Evolutionary conservation across 2,113 vertebrate genomes (phyloP).

Genomic region (Colossoma macropomum): DNA sequence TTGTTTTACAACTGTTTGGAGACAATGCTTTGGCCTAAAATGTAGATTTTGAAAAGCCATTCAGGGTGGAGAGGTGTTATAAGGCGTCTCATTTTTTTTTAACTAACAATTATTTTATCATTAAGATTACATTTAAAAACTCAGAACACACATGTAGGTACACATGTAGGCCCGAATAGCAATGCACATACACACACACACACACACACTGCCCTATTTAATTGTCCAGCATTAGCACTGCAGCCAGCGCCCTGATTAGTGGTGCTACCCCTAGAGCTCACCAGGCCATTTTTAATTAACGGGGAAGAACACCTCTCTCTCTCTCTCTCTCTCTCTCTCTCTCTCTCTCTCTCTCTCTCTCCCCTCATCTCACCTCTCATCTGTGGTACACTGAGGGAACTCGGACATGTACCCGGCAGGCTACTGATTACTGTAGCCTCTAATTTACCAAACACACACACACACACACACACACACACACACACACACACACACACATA

Average conservation of each 20-base stretch:
- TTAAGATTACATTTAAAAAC: too few species aligned
- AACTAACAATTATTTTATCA: too few species aligned
- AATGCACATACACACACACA: neutral
- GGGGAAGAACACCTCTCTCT: constrained; percentile 74
- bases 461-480: constrained; percentile 13
- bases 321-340: constrained; percentile 9
- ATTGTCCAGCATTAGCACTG: constrained; percentile 71
- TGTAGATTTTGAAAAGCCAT: too few species aligned
- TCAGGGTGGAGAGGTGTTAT: too few species aligned
- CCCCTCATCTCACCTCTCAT: constrained; percentile 82
- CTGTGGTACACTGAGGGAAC: constrained; percentile 82
- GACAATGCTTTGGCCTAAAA: too few species aligned
- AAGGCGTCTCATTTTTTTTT: too few species aligned
- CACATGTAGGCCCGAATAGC: neutral
- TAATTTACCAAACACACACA: constrained; percentile 78
- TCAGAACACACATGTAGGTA: too few species aligned
- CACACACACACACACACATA: constrained; percentile 83
- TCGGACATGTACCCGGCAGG: constrained; percentile 82
- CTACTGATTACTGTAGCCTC: constrained; percentile 82
- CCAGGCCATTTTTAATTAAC: constrained; percentile 80
- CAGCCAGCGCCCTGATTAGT: constrained; percentile 61
- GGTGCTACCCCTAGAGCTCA: constrained; percentile 57
- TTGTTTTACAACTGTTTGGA: too few species aligned
- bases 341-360: constrained; percentile 11
- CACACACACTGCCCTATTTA: constrained; percentile 53